Evolutionary conservation across 2,888 invertebrate species (phyloP), one percentile per base, ranked within the genome.

Genomic region (Dascillus cervinus): DNA sequence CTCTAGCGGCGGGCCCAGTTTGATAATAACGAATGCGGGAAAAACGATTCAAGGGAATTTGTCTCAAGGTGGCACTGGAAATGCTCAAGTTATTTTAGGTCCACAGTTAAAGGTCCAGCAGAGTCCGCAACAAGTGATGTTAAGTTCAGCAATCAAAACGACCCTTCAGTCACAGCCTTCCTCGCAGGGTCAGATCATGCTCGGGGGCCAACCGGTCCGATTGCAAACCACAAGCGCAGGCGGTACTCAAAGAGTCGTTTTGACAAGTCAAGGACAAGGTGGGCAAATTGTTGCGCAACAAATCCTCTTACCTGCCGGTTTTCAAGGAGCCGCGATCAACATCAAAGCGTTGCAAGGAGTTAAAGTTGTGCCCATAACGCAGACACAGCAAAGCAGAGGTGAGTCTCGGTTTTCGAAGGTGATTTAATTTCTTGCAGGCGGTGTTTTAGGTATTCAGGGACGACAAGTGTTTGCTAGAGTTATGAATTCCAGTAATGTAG

Each of bases 291-390:
- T 66, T n/a, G 60, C 64, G 2, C 71, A 71, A 43, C 77, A 76
- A 56, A 72, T 77, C 41, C 59, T 77, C 32, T 58, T 77, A 32
- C 75, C 77, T n/a, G 71, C 73, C 4, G 72, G 71, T 17, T 72
- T 76, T 53, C 74, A 74, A 57, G 72, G 74, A 11, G 70, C 71
- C 2, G 66, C 73, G 13, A 65, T 76, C 33, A 76, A 76, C 53
- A 66, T 77, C 10, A 77, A 77, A 54, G 69, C 73, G 5, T 53
- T 77, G 37, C 75, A 76, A 58, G 74, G 72, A 5, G 66, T 77
- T 32, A 77, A 77, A 58, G 75, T 77, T 32, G 75, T 77, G 38
- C 73, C 74, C 1, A 56, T 74, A 33, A 62, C 67, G 11, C 66
- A 67, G 45, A 59, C 65, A 32, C 64, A 64, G 39, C 59, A 65